Evolutionary conservation across 2,888 invertebrate genomes (phyloP).

Genomic region (Cetonia aurata): DNA sequence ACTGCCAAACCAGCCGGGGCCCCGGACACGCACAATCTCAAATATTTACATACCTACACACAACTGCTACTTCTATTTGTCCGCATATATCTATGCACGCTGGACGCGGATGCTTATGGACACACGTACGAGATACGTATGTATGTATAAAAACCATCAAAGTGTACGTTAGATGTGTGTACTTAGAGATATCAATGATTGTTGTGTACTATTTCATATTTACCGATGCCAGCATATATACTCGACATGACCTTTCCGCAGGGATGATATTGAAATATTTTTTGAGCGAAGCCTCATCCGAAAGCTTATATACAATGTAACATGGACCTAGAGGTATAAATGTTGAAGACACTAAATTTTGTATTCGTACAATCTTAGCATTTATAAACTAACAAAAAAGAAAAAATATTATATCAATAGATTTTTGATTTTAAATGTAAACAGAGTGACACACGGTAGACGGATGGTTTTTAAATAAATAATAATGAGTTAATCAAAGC

Average conservation of each 20-base stretch:
- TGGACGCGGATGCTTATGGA: constrained; percentile 38
- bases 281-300: not conserved
- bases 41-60: constrained; percentile 63
- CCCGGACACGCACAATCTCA: constrained; percentile 56
- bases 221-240: constrained; percentile 13
- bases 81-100: constrained; percentile 36
- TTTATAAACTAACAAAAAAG: too few species aligned
- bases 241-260: constrained; percentile 11
- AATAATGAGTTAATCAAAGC: too few species aligned
- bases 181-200: constrained; percentile 38
- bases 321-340: not conserved
- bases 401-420: too few species aligned
- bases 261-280: constrained; percentile 19
- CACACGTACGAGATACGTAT: constrained; percentile 35
- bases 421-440: too few species aligned
- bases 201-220: constrained; percentile 24
- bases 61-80: constrained; percentile 48
- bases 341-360: too few species aligned
- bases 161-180: constrained; percentile 27
- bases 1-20: constrained; percentile 63
- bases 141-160: constrained; percentile 38
- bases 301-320: not conserved
- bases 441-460: too few species aligned
- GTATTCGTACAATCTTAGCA: too few species aligned
- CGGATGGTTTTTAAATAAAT: too few species aligned